phyloP scores from a whole-genome alignment of 2,113 vertebrate genomes.

The Anseranas semipalmata region DNA sequence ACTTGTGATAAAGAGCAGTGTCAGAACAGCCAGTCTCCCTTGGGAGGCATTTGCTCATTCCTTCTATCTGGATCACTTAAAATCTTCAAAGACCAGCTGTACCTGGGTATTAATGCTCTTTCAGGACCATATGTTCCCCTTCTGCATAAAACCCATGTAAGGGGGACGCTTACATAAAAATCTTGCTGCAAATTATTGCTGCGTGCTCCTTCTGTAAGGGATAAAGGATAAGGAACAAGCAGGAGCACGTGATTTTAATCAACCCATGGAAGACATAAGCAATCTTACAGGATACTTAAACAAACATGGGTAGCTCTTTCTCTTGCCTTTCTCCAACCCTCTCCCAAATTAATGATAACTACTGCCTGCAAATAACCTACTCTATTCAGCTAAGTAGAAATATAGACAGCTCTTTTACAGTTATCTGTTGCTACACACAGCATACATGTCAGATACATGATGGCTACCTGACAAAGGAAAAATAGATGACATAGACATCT shows the following conservation, averaged over 20 bases:
- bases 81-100: slow-evolving; percentile 36
- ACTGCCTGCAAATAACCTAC: not conserved
- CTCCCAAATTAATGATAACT: not conserved
- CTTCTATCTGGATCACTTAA: slow-evolving; percentile 47
- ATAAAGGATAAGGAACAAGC: slow-evolving; percentile 42
- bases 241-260: slow-evolving; percentile 17
- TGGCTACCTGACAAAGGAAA: not conserved
- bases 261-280: not conserved
- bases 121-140: slow-evolving; percentile 54
- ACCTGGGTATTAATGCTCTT: slow-evolving; percentile 45
- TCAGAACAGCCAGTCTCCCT: not conserved
- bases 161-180: slow-evolving; percentile 62
- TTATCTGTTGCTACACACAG: not conserved
- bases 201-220: slow-evolving; percentile 6
- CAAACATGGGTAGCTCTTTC: not conserved
- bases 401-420: not conserved
- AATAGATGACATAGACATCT: not conserved
- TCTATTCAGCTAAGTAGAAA: not conserved
- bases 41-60: slow-evolving; percentile 20
- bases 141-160: slow-evolving; percentile 51
- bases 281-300: not conserved
- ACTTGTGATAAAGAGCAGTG: not conserved
- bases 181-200: slow-evolving; percentile 45
- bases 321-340: not conserved
- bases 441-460: not conserved